Evolutionary conservation across 2,797 vertebrate genomes (phyloP).

Genomic region (Pelodytes ibericus): DNA sequence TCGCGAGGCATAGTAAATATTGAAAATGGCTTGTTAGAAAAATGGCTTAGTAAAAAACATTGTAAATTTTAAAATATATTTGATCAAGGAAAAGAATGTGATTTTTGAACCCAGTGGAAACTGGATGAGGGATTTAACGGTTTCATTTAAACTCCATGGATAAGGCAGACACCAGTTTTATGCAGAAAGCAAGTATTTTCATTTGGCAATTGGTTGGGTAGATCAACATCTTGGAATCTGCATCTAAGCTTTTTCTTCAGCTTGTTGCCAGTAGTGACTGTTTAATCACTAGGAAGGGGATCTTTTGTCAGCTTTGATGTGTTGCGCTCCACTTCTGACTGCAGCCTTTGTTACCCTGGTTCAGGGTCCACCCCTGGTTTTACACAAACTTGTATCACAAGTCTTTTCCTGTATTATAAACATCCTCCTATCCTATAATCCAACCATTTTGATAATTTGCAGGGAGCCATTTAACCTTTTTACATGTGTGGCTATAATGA

Average conservation of each 20-base stretch:
- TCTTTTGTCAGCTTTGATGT: not conserved
- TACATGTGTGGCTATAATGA: not conserved
- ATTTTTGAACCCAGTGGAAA: not conserved
- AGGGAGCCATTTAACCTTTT: slow-evolving; percentile 5
- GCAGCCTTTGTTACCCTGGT: not conserved
- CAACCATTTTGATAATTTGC: not conserved
- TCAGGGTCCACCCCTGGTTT: not conserved
- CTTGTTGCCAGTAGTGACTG: not conserved
- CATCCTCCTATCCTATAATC: not conserved
- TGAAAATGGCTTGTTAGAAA: too few species aligned
- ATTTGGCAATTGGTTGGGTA: too few species aligned
- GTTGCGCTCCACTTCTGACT: not conserved
- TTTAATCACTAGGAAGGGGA: slow-evolving; percentile 30
- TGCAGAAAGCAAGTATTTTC: too few species aligned
- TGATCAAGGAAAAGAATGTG: not conserved
- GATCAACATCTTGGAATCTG: too few species aligned
- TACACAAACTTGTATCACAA: not conserved
- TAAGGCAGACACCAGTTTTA: not conserved
- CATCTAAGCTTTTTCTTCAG: not conserved
- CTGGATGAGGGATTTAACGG: not conserved
- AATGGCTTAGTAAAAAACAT: not conserved
- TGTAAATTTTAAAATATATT: not conserved
- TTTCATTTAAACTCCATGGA: not conserved
- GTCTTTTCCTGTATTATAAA: not conserved
- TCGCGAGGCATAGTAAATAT: slow-evolving; percentile 33